Percentiles rank a stretch among this genome's conserved stretches.
These are phyloP conservation scores for Aspidiotus destructor DNA, from an alignment of 2,888 invertebrate genomes.

Conservation along the genomic window DNA sequence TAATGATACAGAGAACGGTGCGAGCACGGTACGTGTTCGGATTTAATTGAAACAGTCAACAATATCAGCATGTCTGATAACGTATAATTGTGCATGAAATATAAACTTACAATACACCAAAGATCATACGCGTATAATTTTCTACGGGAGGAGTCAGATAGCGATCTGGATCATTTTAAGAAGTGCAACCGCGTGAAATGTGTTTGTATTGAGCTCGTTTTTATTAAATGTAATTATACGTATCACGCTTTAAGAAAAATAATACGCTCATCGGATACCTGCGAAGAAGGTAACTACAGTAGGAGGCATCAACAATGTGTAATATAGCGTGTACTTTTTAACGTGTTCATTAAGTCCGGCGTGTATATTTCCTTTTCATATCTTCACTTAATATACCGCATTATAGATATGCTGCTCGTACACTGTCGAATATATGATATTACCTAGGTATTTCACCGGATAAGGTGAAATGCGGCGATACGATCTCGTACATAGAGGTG, in stretches of 20 bases:
- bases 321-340: conserved; percentile 23
- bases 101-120: conserved; percentile 12
- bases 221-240: conserved; percentile 29
- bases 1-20: conserved; percentile 28
- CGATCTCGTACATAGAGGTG: no score
- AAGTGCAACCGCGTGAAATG: conserved; percentile 32
- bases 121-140: conserved; percentile 3
- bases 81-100: conserved; percentile 31
- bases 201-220: conserved; percentile 31
- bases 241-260: conserved; percentile 15
- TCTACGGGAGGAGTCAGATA: conserved; percentile 11
- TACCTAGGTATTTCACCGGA: no score
- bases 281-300: no score
- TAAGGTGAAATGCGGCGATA: no score
- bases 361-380: conserved; percentile 19
- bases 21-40: conserved; percentile 26
- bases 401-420: not conserved
- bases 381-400: not conserved
- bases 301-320: conserved; percentile 24
- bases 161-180: conserved; percentile 31
- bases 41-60: conserved; percentile 33
- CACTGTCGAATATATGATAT: no score
- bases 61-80: conserved; percentile 26
- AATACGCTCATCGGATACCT: no score
- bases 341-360: conserved; percentile 9